Evolutionary conservation across 2,888 invertebrate genomes (phyloP), one percentile per base, ranked within the genome.

Genomic region (Sinelater perroti): DNA sequence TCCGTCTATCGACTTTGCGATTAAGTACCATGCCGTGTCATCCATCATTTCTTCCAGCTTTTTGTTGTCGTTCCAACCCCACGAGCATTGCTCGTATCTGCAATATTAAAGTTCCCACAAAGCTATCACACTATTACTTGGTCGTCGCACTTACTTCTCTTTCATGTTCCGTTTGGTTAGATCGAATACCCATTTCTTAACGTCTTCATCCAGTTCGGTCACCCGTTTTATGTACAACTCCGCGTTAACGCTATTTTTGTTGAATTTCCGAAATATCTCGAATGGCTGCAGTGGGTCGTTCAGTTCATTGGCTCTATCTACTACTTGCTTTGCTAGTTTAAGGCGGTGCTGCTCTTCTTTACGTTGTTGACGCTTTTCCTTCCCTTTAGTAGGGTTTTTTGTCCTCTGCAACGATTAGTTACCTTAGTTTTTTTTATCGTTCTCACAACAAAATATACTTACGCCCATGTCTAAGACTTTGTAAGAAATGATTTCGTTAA

Each of bases 111-210:
- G 71, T 35, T 50, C 42, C 38, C 11, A 50, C 10, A 26, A 33
- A 16, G 30, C 11, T 13, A 16, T 36, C 5, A 3, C 3, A 28
- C 11, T 33, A 8, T 33, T 16, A 33, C 8, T 7, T 4, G 14
- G 14, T 1, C 2, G 11, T n/a, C 6, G 3, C 17, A 17, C 85
- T 82, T 85, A 93, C 86, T 89, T 79, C 57, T 80, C 72, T 76
- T 87, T 86, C 92, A 93, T 92, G 75, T 94, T 94, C 62, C 82
- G 81, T 73, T 89, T 88, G 58, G 90, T 88, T 17, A 94, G 81
- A 68, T 87, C 82, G 69, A 91, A 87, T 36, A 88, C 84, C 89
- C 90, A 91, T 24, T 87, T 79, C 21, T 85, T 75, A 4, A 83
- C 81, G 56, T 79, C 78, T 49, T 82, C 78, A 46, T 84, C 81